Evolutionary conservation across 2,113 vertebrate genomes (phyloP).

Genomic region (Nicator chloris): DNA sequence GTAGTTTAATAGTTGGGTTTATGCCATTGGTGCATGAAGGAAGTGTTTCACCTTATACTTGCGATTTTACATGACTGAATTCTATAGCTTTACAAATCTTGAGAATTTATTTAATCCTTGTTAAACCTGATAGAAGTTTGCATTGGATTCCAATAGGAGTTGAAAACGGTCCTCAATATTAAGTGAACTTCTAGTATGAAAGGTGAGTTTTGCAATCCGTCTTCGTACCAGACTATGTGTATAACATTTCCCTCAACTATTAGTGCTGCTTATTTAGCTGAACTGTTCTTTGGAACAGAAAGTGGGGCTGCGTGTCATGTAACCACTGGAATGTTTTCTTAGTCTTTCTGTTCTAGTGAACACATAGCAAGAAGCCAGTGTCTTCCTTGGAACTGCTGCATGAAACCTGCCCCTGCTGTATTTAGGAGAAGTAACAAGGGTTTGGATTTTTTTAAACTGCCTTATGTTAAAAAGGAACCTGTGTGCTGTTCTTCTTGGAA

Average conservation of each 20-base stretch:
- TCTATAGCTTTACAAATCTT: neutral
- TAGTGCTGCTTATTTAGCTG: neutral
- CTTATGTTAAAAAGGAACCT: neutral
- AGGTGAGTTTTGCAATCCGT: neutral
- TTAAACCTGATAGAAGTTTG: neutral
- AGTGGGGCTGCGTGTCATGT: neutral
- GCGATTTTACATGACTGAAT: neutral
- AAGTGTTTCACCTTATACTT: neutral
- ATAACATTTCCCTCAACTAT: neutral
- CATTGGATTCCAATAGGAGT: neutral
- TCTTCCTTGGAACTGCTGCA: neutral
- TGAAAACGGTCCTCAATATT: neutral
- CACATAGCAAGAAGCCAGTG: neutral
- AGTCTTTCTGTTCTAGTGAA: neutral
- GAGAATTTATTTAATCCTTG: neutral
- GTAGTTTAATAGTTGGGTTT: neutral
- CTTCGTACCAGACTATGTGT: neutral
- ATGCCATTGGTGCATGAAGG: neutral
- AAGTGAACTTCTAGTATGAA: neutral
- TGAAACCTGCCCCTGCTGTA: neutral
- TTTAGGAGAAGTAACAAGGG: neutral
- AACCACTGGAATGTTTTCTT: neutral
- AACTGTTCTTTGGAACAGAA: neutral
- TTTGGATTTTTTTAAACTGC: neutral
- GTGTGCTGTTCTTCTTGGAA: neutral